Evolutionary conservation across 1,140 invertebrate species (phyloP).

Genomic region (Sipha flava): DNA sequence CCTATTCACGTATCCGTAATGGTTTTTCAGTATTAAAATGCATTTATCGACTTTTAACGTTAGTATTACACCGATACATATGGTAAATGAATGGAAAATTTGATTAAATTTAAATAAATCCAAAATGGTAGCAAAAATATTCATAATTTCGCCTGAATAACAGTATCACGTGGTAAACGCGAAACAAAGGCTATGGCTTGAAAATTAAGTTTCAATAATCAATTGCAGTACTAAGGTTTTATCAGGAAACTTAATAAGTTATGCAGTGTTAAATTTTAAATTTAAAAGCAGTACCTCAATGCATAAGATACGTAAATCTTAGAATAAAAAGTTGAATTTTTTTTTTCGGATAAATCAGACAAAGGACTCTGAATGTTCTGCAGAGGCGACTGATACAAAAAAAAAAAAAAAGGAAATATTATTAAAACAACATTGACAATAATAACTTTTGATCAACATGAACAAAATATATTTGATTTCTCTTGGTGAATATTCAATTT

Average conservation of each 20-base stretch:
- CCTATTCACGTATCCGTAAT: no score
- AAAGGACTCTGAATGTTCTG: not conserved
- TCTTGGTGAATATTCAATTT: not conserved
- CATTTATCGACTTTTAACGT: no score
- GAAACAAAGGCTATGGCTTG: not conserved
- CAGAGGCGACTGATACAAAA: not conserved
- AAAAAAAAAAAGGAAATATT: not conserved
- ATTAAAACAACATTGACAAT: not conserved
- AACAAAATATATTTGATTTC: not conserved
- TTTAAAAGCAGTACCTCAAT: not conserved
- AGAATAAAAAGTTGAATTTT: not conserved
- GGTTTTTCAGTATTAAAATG: no score
- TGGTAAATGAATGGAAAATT: no score
- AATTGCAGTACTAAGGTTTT: not conserved
- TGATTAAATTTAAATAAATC: no score
- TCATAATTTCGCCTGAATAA: no score
- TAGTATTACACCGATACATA: no score
- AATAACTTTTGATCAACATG: not conserved
- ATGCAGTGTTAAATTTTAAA: not conserved
- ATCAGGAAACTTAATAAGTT: not conserved
- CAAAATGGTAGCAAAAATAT: no score
- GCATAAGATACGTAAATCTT: not conserved
- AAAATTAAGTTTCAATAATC: not conserved
- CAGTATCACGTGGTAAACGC: not conserved
- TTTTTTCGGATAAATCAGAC: not conserved